Base-by-base conservation (phyloP, 1,140 invertebrate genomes). In the Venturia canescens region DNA sequence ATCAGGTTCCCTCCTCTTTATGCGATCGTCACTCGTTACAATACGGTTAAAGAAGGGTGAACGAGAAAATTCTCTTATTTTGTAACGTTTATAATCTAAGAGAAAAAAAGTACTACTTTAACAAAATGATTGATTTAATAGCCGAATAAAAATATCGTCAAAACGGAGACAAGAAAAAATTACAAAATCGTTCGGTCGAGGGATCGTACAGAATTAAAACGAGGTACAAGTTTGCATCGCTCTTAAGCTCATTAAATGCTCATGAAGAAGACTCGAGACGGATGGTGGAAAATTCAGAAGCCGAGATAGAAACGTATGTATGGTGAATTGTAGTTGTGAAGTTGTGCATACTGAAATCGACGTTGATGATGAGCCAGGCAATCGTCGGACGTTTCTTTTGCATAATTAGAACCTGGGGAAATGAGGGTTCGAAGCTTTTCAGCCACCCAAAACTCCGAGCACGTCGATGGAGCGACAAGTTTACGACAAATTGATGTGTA, bases 21-120 rank as follows among this genome's bases (percentile, higher is more conserved):
- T 57, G 80, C 81, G 77, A 83, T 83, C 71, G 66, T 81, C 76
- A 82, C 83, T 82, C 83, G 83, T 85, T 87, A 83, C 82, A 84
- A 84, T 83, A 79, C 84, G 80, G 87, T 88, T 83, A 85, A 83
- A 86, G 84, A 83, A 84, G 80, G 75, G 83, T 80, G 60, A 23
- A 44, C 26, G 7, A 66, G 57, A 63, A 63, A 44, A 76, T 76
- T 57, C 72, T 76, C 84, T 81, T 83, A 26, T 57, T n/a, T 38
- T 29, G 18, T 60, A 31, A 27, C 53, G 74, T 83, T 74, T 48
- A 78, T 80, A 82, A 80, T 82, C 63, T 77, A 29, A 18, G 0
- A 63, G 31, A 18, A 16, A 16, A 27, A 82, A 82, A 79, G 50
- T 82, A 79, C 79, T 74, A 72, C 76, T 79, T 53, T 26, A 29